A percentile compares a stretch with the other conserved stretches of the same genome.
phyloP scores from a whole-genome alignment of 2,113 vertebrate species.

The mouse (Mus musculus) region GRCm39 chr2:43659001-43659500 shows the following conservation, averaged over 20 bases:
- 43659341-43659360: slow-evolving; percentile 26
- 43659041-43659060: slow-evolving; percentile 54
- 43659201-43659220: neutral
- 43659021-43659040: slow-evolving; percentile 60
- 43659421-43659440: slow-evolving; percentile 21
- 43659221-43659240: slow-evolving; percentile 15
- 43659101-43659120: slow-evolving; percentile 53
- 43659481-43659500: slow-evolving; percentile 67
- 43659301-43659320: neutral
- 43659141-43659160: slow-evolving; percentile 45
- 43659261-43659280: neutral
- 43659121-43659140: slow-evolving; percentile 57
- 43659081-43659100: slow-evolving; percentile 56
- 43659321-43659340: neutral
- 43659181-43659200: neutral
- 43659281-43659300: neutral
- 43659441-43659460: slow-evolving; percentile 65
- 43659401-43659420: neutral
- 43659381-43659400: neutral
- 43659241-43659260: neutral
- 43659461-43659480: slow-evolving; percentile 33
- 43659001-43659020: slow-evolving; percentile 56
- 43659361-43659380: neutral
- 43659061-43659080: slow-evolving; percentile 66
- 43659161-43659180: slow-evolving; percentile 1